phyloP scores from a whole-genome alignment of 1,140 invertebrate species.

The Littorina saxatilis region DNA sequence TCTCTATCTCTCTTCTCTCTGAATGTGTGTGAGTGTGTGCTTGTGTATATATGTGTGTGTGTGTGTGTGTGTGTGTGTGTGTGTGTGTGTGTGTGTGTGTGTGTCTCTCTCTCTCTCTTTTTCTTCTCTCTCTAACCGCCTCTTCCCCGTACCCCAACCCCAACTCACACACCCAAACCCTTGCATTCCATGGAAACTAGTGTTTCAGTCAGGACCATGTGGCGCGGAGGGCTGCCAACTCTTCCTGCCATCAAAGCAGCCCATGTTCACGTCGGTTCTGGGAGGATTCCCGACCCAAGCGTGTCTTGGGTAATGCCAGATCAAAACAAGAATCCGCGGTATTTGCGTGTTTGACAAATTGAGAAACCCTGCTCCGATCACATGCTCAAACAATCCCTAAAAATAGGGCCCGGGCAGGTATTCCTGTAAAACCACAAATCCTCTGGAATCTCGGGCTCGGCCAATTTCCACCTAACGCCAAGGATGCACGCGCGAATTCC shows the following conservation, averaged over 20 bases:
- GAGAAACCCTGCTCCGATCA: no score
- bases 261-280: no score
- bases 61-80: neutral
- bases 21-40: neutral
- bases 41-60: neutral
- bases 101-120: neutral
- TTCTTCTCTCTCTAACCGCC: neutral
- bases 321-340: no score
- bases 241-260: no score
- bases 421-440: neutral
- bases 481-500: neutral
- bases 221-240: no score
- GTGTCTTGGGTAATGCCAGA: no score
- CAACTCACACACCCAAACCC: neutral
- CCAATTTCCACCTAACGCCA: neutral
- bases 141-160: neutral
- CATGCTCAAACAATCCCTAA: no score
- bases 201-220: no score
- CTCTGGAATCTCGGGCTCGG: neutral
- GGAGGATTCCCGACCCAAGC: no score
- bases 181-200: no score
- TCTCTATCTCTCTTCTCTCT: no score
- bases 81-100: slow-evolving; percentile 1
- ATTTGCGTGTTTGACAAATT: no score
- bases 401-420: neutral